These are phyloP conservation scores for Dromaius novaehollandiae DNA, from an alignment of 2,113 vertebrate genomes.

Conservation along the genomic window DNA sequence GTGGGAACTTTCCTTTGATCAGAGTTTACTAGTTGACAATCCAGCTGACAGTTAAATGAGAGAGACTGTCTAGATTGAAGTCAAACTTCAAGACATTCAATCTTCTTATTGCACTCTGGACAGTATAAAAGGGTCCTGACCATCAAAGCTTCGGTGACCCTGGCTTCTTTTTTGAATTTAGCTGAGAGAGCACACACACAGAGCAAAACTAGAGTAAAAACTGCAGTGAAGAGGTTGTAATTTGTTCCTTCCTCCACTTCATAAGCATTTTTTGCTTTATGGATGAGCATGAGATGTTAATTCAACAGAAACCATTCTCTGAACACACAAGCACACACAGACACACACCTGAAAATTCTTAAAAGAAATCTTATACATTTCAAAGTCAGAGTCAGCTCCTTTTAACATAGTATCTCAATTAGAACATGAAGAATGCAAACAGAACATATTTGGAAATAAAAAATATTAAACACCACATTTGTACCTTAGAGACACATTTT, in stretches of 20 bases:
- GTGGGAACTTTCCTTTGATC: not conserved
- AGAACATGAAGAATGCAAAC: not conserved
- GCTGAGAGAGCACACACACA: not conserved
- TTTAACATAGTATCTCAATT: not conserved
- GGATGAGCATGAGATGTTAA: constrained; percentile 2
- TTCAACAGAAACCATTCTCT: not conserved
- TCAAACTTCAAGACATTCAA: not conserved
- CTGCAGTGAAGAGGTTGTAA: not conserved
- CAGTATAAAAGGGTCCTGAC: not conserved
- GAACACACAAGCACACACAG: not conserved
- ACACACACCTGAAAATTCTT: not conserved
- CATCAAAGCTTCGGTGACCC: not conserved
- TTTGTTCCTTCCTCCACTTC: not conserved
- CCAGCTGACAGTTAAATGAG: not conserved
- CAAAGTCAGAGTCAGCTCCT: not conserved
- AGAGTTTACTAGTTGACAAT: not conserved
- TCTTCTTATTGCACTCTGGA: not conserved
- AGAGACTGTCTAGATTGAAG: not conserved
- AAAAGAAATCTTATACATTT: not conserved
- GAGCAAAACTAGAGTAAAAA: not conserved
- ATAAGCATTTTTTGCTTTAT: not conserved
- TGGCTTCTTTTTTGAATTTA: not conserved
- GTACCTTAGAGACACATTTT: not conserved
- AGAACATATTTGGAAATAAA: not conserved
- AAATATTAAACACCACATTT: not conserved